These are phyloP conservation scores for Discoglossus pictus DNA, from an alignment of 2,797 vertebrate genomes.

Conservation along the genomic window DNA sequence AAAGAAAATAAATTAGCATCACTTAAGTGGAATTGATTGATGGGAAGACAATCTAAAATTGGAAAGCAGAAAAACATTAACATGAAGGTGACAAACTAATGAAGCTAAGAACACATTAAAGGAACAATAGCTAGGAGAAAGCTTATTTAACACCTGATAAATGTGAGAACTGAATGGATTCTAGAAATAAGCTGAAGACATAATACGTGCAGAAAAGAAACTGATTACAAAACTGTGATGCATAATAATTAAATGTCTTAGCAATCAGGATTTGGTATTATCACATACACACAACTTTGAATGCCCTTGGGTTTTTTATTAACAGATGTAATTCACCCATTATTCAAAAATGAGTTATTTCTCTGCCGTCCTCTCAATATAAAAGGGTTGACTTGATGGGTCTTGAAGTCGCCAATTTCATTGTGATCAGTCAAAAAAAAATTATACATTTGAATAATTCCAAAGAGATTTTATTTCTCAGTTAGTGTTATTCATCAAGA, in stretches of 20 bases:
- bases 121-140: constrained; percentile 26
- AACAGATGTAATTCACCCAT: constrained; percentile 20
- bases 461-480: too few species aligned
- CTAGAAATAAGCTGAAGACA: constrained; percentile 2
- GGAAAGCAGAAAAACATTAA: constrained; percentile 8
- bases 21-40: constrained; percentile 15
- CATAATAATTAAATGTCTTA: constrained; percentile 32
- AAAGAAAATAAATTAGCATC: constrained; percentile 1
- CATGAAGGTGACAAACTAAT: constrained; percentile 30
- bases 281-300: constrained; percentile 37
- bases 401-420: too few species aligned
- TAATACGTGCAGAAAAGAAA: constrained; percentile 24
- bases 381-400: too few species aligned
- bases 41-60: constrained; percentile 26
- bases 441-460: too few species aligned
- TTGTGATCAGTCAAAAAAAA: too few species aligned
- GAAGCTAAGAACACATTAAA: constrained; percentile 33
- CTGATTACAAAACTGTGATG: constrained; percentile 19
- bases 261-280: constrained; percentile 21
- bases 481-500: too few species aligned
- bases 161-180: constrained; percentile 15
- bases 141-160: constrained; percentile 40
- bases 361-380: too few species aligned
- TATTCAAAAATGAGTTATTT: constrained; percentile 39
- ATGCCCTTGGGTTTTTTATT: constrained; percentile 38